phyloP scores from a whole-genome alignment of 2,888 invertebrate genomes.

The Lottia scabra region DNA sequence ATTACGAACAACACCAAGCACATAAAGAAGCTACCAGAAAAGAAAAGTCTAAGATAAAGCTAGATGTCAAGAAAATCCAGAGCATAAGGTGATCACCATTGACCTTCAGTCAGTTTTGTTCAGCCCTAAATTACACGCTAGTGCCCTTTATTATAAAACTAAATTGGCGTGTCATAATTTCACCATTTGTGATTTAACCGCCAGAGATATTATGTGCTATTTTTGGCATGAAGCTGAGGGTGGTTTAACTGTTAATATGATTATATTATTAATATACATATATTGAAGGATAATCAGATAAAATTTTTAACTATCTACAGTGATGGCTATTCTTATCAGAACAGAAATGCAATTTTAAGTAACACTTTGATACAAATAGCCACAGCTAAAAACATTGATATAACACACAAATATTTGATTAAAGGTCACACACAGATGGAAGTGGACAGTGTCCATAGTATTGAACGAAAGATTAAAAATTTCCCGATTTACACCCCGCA shows the following conservation, averaged over 20 bases:
- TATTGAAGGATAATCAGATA: too few relatives aligned
- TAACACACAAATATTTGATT: too few relatives aligned
- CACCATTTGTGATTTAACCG: not conserved
- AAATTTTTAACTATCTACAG: too few relatives aligned
- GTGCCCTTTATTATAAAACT: conserved; percentile 1
- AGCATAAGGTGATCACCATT: not conserved
- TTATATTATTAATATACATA: too few relatives aligned
- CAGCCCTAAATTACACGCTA: not conserved
- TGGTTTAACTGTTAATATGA: too few relatives aligned
- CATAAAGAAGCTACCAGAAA: not conserved
- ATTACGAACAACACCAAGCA: too few relatives aligned
- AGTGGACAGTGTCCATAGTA: conserved; percentile 1
- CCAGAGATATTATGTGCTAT: not conserved
- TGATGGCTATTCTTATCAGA: too few relatives aligned
- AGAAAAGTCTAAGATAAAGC: not conserved
- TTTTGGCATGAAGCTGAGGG: conserved; percentile 11
- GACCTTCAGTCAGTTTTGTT: not conserved
- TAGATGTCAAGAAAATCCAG: too few relatives aligned
- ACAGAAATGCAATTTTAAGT: too few relatives aligned
- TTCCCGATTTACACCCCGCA: not conserved
- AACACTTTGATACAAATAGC: too few relatives aligned
- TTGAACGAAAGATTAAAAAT: conserved; percentile 8
- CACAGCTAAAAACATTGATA: too few relatives aligned
- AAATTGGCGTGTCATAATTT: conserved; percentile 5
- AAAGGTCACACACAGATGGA: conserved; percentile 17